Percentiles rank a stretch among this genome's conserved stretches.
phyloP scores from a whole-genome alignment of 2,888 invertebrate species.

The Theretra japonica region DNA sequence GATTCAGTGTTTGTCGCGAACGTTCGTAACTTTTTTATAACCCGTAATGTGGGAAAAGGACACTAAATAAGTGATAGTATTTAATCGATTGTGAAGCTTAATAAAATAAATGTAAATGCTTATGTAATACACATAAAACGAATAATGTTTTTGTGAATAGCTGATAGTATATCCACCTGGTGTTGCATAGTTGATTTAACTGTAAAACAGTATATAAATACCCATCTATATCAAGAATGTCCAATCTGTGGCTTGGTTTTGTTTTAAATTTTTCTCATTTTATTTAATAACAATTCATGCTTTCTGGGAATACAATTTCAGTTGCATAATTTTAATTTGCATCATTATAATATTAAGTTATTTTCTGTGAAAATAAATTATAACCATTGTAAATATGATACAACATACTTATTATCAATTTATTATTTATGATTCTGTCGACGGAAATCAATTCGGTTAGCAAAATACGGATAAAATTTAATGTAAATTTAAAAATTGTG shows the following conservation, averaged over 20 bases:
- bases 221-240: not conserved
- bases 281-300: not conserved
- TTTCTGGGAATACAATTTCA: not conserved
- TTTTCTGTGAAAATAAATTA: not conserved
- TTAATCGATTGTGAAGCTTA: conserved; percentile 24
- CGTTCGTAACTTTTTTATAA: conserved; percentile 7
- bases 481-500: conserved; percentile 61
- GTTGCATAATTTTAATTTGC: too few relatives aligned
- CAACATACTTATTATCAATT: not conserved
- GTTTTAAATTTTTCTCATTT: not conserved
- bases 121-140: conserved; percentile 36
- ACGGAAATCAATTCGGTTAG: not conserved
- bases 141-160: conserved; percentile 29
- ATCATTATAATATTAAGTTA: not conserved
- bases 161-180: conserved; percentile 20
- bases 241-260: not conserved
- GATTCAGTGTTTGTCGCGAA: conserved; percentile 36
- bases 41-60: conserved; percentile 29
- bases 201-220: conserved; percentile 33
- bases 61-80: conserved; percentile 22
- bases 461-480: conserved; percentile 16
- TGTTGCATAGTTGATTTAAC: conserved; percentile 30
- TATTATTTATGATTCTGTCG: too few relatives aligned
- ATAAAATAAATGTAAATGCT: conserved; percentile 46
- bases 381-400: not conserved